Conservation (phyloP, 2,797 vertebrate species). For the Microctenopoma stevenorrisi region DNA sequence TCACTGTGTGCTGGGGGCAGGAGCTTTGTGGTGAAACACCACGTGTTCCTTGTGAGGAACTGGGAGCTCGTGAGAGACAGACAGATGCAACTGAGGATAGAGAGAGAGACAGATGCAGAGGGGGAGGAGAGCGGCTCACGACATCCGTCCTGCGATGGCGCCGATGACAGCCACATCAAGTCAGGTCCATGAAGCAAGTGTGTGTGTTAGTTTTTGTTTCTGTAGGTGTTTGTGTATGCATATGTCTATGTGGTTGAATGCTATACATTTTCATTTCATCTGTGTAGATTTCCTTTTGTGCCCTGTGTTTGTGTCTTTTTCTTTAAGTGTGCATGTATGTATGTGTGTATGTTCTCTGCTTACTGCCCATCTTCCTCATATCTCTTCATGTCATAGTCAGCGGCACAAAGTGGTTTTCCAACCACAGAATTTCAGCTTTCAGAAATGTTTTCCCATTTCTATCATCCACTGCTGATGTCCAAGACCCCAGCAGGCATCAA, state of each 20-base stretch:
- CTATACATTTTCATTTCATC: conserved; percentile 39
- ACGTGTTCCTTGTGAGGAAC: conserved; percentile 95
- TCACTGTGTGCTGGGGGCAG: conserved; percentile 73
- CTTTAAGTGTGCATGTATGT: conserved; percentile 50
- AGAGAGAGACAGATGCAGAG: conserved; percentile 65
- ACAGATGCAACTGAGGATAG: conserved; percentile 82
- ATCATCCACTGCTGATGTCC: conserved; percentile 71
- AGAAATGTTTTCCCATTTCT: conserved; percentile 77
- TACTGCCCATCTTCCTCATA: conserved; percentile 47
- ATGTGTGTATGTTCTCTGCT: conserved; percentile 42
- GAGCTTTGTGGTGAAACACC: conserved; percentile 94
- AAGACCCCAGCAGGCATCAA: conserved; percentile 86
- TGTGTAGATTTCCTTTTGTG: conserved; percentile 32
- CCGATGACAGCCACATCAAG: conserved; percentile 91
- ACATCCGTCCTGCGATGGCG: conserved; percentile 84
- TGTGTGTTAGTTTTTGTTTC: conserved; percentile 85
- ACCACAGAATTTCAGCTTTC: conserved; percentile 76
- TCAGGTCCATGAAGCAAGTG: conserved; percentile 90
- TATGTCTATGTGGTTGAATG: conserved; percentile 56
- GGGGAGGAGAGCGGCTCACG: conserved; percentile 67
- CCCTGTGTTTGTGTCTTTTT: conserved; percentile 50
- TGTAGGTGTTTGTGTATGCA: conserved; percentile 79
- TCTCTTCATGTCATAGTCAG: conserved; percentile 72
- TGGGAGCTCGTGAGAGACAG: conserved; percentile 94
- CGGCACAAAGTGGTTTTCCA: conserved; percentile 79